Base-by-base conservation (phyloP, 64 coral and sea anemone genomes). In the Montipora sp. region DNA sequence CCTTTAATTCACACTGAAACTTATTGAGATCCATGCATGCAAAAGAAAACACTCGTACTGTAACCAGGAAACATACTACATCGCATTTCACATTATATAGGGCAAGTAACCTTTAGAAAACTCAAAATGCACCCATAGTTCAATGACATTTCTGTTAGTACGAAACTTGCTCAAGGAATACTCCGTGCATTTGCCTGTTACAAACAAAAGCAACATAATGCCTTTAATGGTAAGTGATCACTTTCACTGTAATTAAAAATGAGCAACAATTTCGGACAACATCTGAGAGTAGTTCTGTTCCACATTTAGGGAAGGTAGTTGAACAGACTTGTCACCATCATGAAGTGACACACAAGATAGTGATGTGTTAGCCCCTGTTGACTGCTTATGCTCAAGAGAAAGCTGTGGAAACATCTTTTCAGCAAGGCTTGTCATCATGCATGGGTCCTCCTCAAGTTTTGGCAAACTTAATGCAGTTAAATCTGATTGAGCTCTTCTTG, bases 281-380 rank as follows among this genome's bases (percentile, higher is more conserved):
- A 96, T 96, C 55, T 89, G 86, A 80, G 95, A 92, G 65, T 96
- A 96, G 65, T 96, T 96, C 66, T 93, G 91, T 21, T 96, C 95
- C 27, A 96, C 87, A 84, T 86, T 92, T 10, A 96, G 23, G 16
- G 95, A 93, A 49, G 95, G 95, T 36, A 96, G 80, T 90, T 87
- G 61, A 12, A 96, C 88, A 11, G 79, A 96, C 22, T 93, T 93
- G 51, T 90, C 88, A 51, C 95, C 95, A 51, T 88, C 87, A 15
- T 96, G 95, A 15, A 96, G 59, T 48, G 90, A 84, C n/a, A 96
- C 87, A 48, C 85, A 90, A 16, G 95, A 87, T 5, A 96, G 73
- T 87, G 78, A 80, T 63, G 95, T 75, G 59, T 90, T 75, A 5
- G 95, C 72, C n/a, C 80, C 69, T 71, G 87, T 24, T 18, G 75